Evolutionary conservation across 1,140 invertebrate genomes (phyloP).

Genomic region (Phortica variegata): DNA sequence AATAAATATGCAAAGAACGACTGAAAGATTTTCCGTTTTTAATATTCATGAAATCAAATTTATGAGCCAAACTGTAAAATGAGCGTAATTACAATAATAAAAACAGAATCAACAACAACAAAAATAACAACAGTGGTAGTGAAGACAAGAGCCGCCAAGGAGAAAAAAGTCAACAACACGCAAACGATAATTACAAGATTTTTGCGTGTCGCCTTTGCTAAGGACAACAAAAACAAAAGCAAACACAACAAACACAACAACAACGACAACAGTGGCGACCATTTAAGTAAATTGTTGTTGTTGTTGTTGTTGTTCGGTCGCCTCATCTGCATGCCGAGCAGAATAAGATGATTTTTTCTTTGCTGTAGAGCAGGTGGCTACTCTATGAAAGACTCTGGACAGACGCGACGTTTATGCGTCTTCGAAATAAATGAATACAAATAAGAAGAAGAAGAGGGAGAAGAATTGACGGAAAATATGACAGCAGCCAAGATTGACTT

Average conservation of each 20-base stretch:
- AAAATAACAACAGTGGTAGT: not conserved
- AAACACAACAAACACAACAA: constrained; percentile 1
- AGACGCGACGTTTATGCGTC: too few species aligned
- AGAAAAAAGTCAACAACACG: not conserved
- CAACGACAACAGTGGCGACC: not conserved
- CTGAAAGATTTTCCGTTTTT: constrained; percentile 11
- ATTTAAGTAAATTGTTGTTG: too few species aligned
- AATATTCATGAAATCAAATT: constrained; percentile 36
- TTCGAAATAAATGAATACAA: too few species aligned
- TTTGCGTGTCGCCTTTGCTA: constrained; percentile 21
- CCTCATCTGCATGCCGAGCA: too few species aligned
- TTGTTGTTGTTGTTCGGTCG: too few species aligned
- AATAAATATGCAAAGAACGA: not conserved
- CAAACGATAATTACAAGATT: constrained; percentile 24
- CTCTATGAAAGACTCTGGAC: too few species aligned
- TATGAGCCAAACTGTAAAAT: constrained; percentile 36
- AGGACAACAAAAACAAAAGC: constrained; percentile 4
- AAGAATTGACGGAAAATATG: too few species aligned
- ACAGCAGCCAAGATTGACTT: too few species aligned
- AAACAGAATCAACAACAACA: not conserved
- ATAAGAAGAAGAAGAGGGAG: too few species aligned
- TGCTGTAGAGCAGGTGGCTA: too few species aligned
- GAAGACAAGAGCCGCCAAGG: too few species aligned
- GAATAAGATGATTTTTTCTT: too few species aligned
- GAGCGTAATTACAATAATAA: constrained; percentile 29